Conservation (phyloP, 2,113 vertebrate genomes). For the Dipodomys spectabilis region DNA sequence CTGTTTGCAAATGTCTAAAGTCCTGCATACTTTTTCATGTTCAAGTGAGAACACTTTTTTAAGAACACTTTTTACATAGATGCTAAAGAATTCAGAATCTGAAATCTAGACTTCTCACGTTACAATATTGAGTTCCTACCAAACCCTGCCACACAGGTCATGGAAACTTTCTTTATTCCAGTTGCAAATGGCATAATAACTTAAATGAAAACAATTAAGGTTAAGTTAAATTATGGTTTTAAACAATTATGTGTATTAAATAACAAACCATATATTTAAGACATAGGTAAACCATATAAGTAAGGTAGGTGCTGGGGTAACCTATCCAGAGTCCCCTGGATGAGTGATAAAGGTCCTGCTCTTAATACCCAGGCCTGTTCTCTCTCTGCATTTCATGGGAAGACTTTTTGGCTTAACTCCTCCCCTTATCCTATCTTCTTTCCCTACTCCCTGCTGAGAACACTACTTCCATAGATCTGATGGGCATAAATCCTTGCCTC, state of each 20-base stretch:
- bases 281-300: neutral
- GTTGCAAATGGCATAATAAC: neutral
- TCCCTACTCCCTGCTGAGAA: neutral
- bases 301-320: neutral
- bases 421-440: neutral
- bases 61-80: neutral
- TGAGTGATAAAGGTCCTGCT: neutral
- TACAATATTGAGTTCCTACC: neutral
- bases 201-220: no score
- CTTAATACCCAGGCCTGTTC: fast-evolving
- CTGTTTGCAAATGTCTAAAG: no score
- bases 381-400: neutral
- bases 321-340: neutral
- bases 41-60: no score
- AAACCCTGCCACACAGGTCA: neutral
- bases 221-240: no score
- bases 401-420: neutral
- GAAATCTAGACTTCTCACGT: neutral
- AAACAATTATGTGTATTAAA: neutral
- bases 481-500: neutral
- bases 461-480: neutral
- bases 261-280: neutral
- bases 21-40: no score
- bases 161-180: neutral
- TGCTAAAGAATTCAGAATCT: neutral